Evolutionary conservation across 2,113 vertebrate species (phyloP).

Genomic region (Corythornis cristatus): DNA sequence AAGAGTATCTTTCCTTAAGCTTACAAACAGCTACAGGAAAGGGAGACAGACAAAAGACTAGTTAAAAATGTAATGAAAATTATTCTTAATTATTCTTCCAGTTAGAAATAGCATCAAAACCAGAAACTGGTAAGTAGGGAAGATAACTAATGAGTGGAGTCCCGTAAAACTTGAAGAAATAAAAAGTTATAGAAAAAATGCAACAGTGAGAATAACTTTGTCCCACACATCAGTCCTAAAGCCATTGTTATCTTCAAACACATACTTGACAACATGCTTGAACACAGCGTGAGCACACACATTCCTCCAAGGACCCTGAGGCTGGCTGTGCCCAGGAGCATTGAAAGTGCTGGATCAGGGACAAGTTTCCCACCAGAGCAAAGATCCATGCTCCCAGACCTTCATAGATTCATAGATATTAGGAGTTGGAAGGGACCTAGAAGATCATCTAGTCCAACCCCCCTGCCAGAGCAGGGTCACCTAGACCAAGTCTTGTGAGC

Average conservation of each 20-base stretch:
- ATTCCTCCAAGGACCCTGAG: background rate
- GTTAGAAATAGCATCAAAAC: background rate
- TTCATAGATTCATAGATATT: background rate
- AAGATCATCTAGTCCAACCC: too few relatives aligned
- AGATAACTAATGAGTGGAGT: background rate
- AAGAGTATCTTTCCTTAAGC: background rate
- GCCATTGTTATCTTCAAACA: background rate
- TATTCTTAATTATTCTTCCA: background rate
- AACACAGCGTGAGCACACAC: background rate
- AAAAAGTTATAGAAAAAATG: background rate
- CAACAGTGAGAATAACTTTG: background rate
- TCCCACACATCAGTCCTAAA: background rate
- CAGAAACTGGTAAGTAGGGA: background rate
- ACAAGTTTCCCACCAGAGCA: background rate
- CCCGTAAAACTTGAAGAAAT: background rate
- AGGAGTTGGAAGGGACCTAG: too few relatives aligned
- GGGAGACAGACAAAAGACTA: background rate
- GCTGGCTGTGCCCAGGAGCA: rapidly evolving
- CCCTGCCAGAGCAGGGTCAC: too few relatives aligned
- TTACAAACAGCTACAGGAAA: background rate
- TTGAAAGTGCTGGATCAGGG: background rate
- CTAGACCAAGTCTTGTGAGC: background rate
- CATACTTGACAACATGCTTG: too few relatives aligned
- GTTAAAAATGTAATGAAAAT: background rate
- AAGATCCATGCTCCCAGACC: background rate